Percentiles rank a stretch among this genome's conserved stretches.
Conservation (phyloP, 2,113 vertebrate genomes). For the Pterocles gutturalis region DNA sequence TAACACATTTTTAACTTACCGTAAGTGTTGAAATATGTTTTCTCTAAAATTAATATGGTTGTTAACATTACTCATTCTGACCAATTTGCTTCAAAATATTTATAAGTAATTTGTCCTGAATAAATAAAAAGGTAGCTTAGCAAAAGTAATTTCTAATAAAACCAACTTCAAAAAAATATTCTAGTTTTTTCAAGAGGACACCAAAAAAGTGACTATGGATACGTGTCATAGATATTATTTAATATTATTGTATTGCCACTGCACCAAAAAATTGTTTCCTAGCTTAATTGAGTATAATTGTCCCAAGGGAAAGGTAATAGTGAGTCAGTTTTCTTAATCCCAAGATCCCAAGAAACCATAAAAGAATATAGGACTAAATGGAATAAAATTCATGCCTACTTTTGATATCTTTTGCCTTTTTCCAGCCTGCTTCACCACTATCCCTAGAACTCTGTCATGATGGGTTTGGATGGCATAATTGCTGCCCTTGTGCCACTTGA, state of each 20-base stretch:
- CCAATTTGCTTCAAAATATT: background rate
- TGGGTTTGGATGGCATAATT: background rate
- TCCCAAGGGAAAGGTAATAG: background rate
- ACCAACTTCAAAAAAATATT: background rate
- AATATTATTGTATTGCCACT: background rate
- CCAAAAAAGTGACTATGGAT: background rate
- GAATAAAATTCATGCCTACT: background rate
- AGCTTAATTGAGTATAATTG: background rate
- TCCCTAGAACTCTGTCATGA: background rate
- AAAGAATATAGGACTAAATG: background rate
- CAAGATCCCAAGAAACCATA: background rate
- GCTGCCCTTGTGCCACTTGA: slow-evolving; percentile 1
- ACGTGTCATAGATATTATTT: background rate
- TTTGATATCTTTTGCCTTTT: slow-evolving; percentile 11
- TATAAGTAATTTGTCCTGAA: background rate
- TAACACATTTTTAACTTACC: background rate
- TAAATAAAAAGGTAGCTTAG: background rate
- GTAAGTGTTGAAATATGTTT: background rate
- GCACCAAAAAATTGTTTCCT: background rate
- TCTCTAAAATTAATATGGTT: background rate
- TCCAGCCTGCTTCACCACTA: background rate
- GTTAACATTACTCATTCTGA: background rate
- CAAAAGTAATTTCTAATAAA: background rate
- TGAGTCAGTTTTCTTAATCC: background rate
- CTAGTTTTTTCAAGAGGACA: background rate